Conservation (phyloP, 2,888 invertebrate genomes). For the Salticus scenicus region DNA sequence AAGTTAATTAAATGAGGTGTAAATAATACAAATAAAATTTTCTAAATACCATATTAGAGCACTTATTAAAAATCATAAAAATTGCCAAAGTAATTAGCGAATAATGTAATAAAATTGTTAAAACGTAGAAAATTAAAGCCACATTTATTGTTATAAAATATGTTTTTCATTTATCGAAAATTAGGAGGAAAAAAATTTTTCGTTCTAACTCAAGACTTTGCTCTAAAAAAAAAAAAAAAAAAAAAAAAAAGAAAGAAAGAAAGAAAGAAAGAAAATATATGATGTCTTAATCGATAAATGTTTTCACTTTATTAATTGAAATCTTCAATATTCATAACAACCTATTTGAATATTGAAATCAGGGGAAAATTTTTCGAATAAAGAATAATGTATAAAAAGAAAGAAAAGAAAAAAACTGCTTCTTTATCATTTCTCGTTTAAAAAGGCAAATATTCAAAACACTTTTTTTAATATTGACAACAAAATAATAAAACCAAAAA, state of each 20-base stretch:
- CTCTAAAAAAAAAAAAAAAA: no score
- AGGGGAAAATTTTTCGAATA: neutral
- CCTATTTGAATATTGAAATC: conserved; percentile 1
- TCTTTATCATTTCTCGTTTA: conserved; percentile 8
- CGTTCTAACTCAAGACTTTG: no score
- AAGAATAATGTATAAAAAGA: neutral
- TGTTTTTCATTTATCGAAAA: no score
- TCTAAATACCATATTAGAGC: no score
- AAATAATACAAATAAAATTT: no score
- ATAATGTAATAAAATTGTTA: no score
- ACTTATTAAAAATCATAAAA: no score
- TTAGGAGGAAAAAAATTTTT: no score
- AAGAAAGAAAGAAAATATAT: neutral
- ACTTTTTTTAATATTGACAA: conserved; percentile 45
- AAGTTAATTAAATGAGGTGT: no score
- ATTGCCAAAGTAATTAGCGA: no score
- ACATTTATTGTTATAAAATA: no score
- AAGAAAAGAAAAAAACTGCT: neutral
- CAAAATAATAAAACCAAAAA: conserved; percentile 24
- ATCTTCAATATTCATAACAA: conserved; percentile 6
- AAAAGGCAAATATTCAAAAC: conserved; percentile 21
- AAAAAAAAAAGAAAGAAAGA: neutral
- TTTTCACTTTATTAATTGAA: neutral
- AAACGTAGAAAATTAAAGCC: no score
- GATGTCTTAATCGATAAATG: neutral